Evolutionary conservation across 1,140 invertebrate species (phyloP), one percentile per base, ranked within the genome.

Genomic region (Zophobas atratus): DNA sequence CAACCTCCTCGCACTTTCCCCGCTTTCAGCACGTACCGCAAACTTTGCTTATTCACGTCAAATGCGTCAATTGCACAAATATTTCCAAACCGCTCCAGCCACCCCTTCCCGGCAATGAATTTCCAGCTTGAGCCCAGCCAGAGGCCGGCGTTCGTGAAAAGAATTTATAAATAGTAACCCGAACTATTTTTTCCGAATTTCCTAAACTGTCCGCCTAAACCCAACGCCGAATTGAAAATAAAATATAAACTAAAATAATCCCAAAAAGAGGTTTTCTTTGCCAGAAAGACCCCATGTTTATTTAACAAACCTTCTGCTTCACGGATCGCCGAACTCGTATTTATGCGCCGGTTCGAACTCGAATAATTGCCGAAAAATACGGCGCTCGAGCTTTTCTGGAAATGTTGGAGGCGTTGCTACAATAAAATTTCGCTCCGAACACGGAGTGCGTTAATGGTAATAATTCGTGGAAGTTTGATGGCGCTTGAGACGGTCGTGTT

Each of bases 151-250:
- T 67, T 67, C 60, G 60, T 67, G 60, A 67, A 67, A 67, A 43
- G 60, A 67, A 67, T 67, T 43, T 67, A 1, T 67, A 67, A 67
- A 67, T 67, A 67, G 60, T 67, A 67, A 67, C 41, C n/a, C 60
- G 39, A 67, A 67, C 60, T 67, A 67, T 67, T 67, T 67, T 67
- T 67, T 67, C 56, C n/a, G 20, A 20, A 20, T 20, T 20, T 46
- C 43, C 60, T 67, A 32, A 43, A 46, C 32, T 39, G 39, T 8
- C 55, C 32, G 20, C 34, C 49, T 2, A 20, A 5, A n/a, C n/a
- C 20, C 35, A 8, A 32, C 20, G 38, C 60, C 33, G 60, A 67
- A 67, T 67, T 38, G 60, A 67, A 67, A 67, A 67, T 67, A 67
- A 67, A 67, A 63, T 32, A 51, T 63, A 38, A 67, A 67, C 60